phyloP scores from a whole-genome alignment of 1,140 invertebrate genomes.

The Ceratosolen solmsi region DNA sequence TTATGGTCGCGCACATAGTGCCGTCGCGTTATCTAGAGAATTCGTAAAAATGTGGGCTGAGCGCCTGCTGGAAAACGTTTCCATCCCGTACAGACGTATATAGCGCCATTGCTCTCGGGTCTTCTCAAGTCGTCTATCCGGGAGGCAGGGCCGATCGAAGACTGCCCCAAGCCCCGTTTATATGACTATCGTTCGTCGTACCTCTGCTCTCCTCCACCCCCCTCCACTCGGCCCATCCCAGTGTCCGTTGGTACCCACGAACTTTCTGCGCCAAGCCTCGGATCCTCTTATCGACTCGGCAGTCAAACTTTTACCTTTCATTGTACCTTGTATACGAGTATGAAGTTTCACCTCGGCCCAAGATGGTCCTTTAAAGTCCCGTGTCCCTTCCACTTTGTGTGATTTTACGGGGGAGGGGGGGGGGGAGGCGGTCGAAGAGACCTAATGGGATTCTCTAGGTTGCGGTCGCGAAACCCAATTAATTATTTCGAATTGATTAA shows the following conservation, averaged over 20 bases:
- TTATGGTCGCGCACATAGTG: neutral
- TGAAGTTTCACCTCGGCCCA: neutral
- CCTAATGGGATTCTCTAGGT: no score
- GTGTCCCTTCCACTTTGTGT: no score
- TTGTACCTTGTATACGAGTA: neutral
- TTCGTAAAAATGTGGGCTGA: constrained; percentile 25
- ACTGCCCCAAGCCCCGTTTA: neutral
- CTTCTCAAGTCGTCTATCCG: neutral
- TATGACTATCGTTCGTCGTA: neutral
- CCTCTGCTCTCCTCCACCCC: no score
- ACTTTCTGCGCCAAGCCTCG: constrained; percentile 2
- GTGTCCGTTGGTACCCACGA: neutral
- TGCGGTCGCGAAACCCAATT: no score
- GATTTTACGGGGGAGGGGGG: no score
- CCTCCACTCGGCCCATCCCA: neutral
- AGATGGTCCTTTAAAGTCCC: constrained; percentile 31
- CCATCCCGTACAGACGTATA: neutral
- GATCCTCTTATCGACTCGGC: constrained; percentile 38
- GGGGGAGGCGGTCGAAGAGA: no score
- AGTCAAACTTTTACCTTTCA: constrained; percentile 41
- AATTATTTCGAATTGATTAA: no score
- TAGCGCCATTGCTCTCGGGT: no score
- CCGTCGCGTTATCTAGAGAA: constrained; percentile 29
- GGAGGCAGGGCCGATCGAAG: constrained; percentile 34
- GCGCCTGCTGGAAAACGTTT: neutral